Conservation (phyloP, 1,140 invertebrate species). For the Prorops nasuta region DNA sequence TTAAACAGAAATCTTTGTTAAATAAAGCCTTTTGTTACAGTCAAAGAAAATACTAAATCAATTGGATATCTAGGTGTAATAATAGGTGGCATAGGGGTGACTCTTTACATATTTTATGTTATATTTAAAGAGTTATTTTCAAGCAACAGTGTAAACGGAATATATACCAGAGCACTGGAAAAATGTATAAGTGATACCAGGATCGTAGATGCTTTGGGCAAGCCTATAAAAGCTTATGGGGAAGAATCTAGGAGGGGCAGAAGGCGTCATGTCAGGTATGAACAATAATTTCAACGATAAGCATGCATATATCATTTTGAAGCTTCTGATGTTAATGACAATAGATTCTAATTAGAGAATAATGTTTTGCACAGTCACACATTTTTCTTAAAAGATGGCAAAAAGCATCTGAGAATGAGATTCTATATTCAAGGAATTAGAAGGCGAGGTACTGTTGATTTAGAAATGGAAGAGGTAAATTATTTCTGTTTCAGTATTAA, state of each 20-base stretch:
- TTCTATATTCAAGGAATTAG: slow-evolving; percentile 85
- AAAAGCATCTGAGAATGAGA: slow-evolving; percentile 79
- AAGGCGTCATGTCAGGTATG: slow-evolving; percentile 61
- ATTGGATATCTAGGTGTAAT: slow-evolving; percentile 80
- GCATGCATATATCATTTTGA: background rate
- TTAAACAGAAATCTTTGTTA: slow-evolving; percentile 9
- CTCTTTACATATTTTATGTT: slow-evolving; percentile 76
- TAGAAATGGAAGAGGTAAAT: slow-evolving; percentile 81
- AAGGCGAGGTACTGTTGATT: slow-evolving; percentile 76
- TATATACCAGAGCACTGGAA: slow-evolving; percentile 78
- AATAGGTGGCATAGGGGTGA: slow-evolving; percentile 72
- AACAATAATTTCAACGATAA: slow-evolving; percentile 7
- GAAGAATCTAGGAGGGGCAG: slow-evolving; percentile 76
- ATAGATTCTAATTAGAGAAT: too few species aligned
- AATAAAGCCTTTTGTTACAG: slow-evolving; percentile 53
- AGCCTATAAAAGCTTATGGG: slow-evolving; percentile 85
- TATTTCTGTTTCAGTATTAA: background rate
- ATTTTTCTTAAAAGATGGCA: slow-evolving; percentile 71
- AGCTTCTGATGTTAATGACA: background rate
- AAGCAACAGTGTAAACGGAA: slow-evolving; percentile 77
- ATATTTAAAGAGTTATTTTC: slow-evolving; percentile 86
- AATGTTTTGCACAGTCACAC: slow-evolving; percentile 69
- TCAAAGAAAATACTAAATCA: slow-evolving; percentile 86
- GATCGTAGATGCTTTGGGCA: slow-evolving; percentile 74
- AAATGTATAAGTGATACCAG: slow-evolving; percentile 69